These are phyloP conservation scores for Dryomyza anilis DNA, from an alignment of 2,888 invertebrate genomes.

Conservation along the genomic window DNA sequence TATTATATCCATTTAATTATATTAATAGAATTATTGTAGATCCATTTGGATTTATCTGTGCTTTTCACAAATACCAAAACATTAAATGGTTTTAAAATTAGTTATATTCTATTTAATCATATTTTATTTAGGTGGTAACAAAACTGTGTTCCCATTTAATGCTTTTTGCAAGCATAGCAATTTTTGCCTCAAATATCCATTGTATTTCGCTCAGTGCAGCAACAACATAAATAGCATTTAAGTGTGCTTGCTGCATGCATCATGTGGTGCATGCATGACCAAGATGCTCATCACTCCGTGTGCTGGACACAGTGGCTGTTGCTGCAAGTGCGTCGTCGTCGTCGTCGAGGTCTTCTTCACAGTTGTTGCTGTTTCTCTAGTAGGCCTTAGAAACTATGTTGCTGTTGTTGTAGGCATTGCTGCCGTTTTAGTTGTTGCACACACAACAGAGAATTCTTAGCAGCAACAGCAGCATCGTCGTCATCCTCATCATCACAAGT, in stretches of 20 bases:
- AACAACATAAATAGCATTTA: constrained; percentile 1
- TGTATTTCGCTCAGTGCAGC: constrained; percentile 15
- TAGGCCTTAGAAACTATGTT: background rate
- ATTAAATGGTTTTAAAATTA: too few species aligned
- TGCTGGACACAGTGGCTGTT: background rate
- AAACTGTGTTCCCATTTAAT: too few species aligned
- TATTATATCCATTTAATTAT: too few species aligned
- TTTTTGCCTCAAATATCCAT: too few species aligned
- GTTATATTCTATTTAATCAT: too few species aligned
- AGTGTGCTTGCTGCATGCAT: constrained; percentile 5
- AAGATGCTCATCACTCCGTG: background rate
- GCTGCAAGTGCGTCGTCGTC: background rate
- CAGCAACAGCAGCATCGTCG: background rate
- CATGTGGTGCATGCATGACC: constrained; percentile 14
- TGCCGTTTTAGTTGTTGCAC: background rate
- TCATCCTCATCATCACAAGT: background rate
- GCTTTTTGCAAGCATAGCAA: too few species aligned
- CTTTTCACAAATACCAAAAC: too few species aligned
- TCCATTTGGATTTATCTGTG: too few species aligned
- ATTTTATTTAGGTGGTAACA: too few species aligned
- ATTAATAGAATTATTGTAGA: too few species aligned
- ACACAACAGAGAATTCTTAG: background rate
- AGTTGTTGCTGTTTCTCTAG: background rate
- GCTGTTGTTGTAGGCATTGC: background rate
- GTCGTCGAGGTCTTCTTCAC: background rate